Base-by-base conservation (phyloP, 1,140 invertebrate species). In the Penaeus vannamei region DNA sequence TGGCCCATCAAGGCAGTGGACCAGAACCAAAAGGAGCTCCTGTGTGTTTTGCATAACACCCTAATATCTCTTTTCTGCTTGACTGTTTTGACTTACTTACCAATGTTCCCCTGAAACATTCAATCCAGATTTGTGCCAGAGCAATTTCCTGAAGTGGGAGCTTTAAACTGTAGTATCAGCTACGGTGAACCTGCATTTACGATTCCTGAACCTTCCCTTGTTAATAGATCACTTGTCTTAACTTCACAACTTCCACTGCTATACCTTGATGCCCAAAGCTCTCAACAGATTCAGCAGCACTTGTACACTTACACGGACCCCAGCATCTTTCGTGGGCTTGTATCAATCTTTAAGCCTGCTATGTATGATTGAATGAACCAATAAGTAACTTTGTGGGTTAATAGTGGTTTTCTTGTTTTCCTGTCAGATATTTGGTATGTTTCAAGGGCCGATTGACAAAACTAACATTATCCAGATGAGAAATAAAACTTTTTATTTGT, bases 1-100 rank as follows among this genome's bases (percentile, higher is more conserved):
- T 77, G 86, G 80, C 86, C 86, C 77, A 87, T 81, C 86, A 87
- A 87, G 86, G 77, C 81, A 82, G 86, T 82, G 72, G 86, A 87
- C 77, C 72, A 87, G 62, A 79, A 62, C 80, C 69, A 60, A 59
- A 81, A 81, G 46, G 83, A 64, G 61, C 83, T 84, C 59, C 82
- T 84, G 61, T 84, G 62, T 69, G 7, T 69, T 64, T 61, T 84
- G n/a, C n/a, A 36, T 32, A 20, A 76, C 29, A 32, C 29, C 72
- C n/a, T 76, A 76, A 36, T 76, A 29, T 76, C 72, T 36, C 72
- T 76, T 7, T 61, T 84, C 46, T 84, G 62, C 69, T n/a, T 46
- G 53, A 53, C 53, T 12, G 53, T 53, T 53, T 60, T n/a, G 83
- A 84, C 42, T 69, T n/a, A 84, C 83, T 66, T 66, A 84, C 69